Percentiles rank a stretch among this genome's conserved stretches.
Conservation (phyloP, 1,140 invertebrate species). For the Papilio helenus region DNA sequence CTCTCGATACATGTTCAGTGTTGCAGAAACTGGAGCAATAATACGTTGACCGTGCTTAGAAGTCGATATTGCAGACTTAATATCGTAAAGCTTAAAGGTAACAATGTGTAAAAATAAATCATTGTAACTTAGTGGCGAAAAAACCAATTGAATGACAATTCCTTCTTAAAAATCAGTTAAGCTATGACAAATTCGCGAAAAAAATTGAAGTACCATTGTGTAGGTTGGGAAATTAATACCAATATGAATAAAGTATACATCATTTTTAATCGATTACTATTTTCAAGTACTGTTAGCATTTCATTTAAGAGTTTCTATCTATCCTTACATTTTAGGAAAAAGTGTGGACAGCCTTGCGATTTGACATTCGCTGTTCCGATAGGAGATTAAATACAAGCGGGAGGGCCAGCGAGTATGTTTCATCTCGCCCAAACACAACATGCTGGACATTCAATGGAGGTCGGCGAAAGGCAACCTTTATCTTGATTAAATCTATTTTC, state of each 20-base stretch:
- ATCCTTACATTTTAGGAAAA: not conserved
- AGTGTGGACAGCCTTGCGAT: not conserved
- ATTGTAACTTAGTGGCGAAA: not conserved
- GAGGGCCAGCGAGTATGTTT: not conserved
- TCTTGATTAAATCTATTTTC: slow-evolving; percentile 18
- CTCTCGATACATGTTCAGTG: slow-evolving; percentile 48
- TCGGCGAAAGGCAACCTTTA: slow-evolving; percentile 48
- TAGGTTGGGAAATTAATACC: not conserved
- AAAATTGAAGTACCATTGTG: not conserved
- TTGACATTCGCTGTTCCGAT: slow-evolving; percentile 17
- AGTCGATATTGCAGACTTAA: not conserved
- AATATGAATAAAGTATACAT: not conserved
- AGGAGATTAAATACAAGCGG: slow-evolving; percentile 22
- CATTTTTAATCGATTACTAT: not conserved
- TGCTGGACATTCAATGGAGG: slow-evolving; percentile 41
- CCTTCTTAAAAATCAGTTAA: not conserved
- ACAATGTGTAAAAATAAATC: not conserved
- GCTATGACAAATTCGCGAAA: not conserved
- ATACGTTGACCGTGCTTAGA: not conserved
- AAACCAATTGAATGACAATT: not conserved
- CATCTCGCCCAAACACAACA: slow-evolving; percentile 29
- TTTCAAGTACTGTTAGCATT: not conserved
- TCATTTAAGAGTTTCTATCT: not conserved
- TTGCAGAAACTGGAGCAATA: slow-evolving; percentile 50
- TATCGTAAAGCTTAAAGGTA: not conserved